These are phyloP conservation scores for Eilema depressum DNA, from an alignment of 2,888 invertebrate genomes.

Conservation along the genomic window DNA sequence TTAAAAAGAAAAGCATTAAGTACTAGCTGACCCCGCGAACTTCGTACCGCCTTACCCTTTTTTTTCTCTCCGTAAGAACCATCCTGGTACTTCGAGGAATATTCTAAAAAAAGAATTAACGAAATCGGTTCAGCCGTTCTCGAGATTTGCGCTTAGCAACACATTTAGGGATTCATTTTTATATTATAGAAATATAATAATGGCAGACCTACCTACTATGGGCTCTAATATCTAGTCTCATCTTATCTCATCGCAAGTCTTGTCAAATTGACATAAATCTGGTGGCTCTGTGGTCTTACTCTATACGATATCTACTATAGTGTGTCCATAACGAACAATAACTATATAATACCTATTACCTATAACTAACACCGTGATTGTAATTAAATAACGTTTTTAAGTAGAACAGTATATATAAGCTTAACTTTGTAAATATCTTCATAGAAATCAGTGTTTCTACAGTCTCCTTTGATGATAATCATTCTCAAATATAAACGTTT, in stretches of 20 bases:
- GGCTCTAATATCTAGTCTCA: no score
- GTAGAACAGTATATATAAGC: slow-evolving; percentile 77
- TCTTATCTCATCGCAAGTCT: neutral
- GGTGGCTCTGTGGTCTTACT: neutral
- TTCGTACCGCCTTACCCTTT: no score
- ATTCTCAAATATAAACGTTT: slow-evolving; percentile 75
- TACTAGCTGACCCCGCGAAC: no score
- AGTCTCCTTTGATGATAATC: slow-evolving; percentile 80
- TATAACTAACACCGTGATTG: slow-evolving; percentile 46
- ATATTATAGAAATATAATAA: no score
- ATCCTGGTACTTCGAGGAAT: no score
- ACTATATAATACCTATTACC: slow-evolving; percentile 29
- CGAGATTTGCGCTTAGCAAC: no score
- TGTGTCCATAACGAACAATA: slow-evolving; percentile 30
- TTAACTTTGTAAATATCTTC: slow-evolving; percentile 81
- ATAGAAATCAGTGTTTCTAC: slow-evolving; percentile 80
- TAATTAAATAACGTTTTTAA: slow-evolving; percentile 52
- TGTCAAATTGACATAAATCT: neutral
- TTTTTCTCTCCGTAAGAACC: no score
- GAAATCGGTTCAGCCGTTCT: no score
- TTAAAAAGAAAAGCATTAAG: no score
- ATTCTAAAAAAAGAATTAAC: no score
- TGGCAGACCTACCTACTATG: no score
- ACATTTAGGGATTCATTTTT: no score
- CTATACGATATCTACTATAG: slow-evolving; percentile 27